Evolutionary conservation across 2,113 vertebrate species (phyloP).

Genomic region (Alligator sinensis): DNA sequence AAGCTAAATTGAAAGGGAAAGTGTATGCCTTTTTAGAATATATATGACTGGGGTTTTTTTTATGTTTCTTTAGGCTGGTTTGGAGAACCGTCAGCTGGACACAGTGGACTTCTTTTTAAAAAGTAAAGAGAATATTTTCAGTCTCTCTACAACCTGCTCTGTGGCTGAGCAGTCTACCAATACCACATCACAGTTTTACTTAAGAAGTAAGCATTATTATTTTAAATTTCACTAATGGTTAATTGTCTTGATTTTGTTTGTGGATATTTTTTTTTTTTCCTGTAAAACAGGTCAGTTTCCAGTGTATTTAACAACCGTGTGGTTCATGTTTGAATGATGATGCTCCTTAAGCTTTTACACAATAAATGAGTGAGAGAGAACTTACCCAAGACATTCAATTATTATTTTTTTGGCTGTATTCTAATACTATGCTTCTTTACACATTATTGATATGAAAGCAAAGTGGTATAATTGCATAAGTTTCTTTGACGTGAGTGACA

Average conservation of each 20-base stretch:
- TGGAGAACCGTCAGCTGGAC: conserved; percentile 95
- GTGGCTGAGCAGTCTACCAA: conserved; percentile 57
- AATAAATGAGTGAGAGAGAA: background rate
- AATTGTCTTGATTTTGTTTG: rapidly evolving
- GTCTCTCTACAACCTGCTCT: conserved; percentile 52
- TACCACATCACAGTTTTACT: conserved; percentile 65
- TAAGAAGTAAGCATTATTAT: conserved; percentile 79
- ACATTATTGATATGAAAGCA: background rate
- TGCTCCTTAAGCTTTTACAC: rapidly evolving
- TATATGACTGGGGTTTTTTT: rapidly evolving
- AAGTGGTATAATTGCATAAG: background rate
- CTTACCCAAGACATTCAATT: rapidly evolving
- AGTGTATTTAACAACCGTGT: background rate
- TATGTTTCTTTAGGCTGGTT: conserved; percentile 83
- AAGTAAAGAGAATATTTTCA: conserved; percentile 92
- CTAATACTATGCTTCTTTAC: rapidly evolving
- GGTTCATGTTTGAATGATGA: background rate
- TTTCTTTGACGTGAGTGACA: background rate
- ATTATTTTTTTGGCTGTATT: background rate
- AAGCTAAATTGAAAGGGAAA: background rate
- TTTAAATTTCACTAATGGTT: rapidly evolving
- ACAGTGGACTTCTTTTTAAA: conserved; percentile 96
- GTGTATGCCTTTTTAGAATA: rapidly evolving
- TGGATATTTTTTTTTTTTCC: background rate
- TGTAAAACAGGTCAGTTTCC: background rate